phyloP scores from a whole-genome alignment of 2,113 vertebrate species.

The Alces alces region DNA sequence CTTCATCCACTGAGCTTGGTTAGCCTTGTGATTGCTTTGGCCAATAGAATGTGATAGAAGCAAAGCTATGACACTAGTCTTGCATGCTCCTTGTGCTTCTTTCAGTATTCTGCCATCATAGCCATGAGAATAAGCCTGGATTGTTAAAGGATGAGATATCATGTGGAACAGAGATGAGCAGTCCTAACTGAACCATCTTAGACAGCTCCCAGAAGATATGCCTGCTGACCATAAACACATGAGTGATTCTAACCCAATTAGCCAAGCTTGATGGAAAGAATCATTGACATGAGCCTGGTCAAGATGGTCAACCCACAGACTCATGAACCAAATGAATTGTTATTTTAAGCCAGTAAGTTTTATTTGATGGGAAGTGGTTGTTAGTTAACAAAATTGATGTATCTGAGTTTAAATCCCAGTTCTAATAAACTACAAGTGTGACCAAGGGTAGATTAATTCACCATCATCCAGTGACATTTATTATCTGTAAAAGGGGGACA shows the following conservation, averaged over 20 bases:
- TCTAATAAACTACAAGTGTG: neutral
- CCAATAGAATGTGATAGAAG: neutral
- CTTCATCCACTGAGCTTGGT: neutral
- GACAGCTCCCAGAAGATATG: no score
- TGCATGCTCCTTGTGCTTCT: neutral
- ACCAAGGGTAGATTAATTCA: neutral
- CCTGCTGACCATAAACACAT: neutral
- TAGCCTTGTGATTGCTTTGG: neutral
- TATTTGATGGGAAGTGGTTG: neutral
- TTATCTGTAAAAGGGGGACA: neutral
- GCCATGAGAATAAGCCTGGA: neutral
- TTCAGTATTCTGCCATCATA: neutral
- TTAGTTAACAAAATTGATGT: neutral
- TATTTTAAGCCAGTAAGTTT: neutral
- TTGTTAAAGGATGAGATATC: neutral
- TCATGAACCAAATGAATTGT: neutral
- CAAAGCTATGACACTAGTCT: neutral
- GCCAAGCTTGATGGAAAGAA: neutral
- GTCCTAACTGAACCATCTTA: neutral
- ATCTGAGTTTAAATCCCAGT: neutral
- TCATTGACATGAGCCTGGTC: neutral
- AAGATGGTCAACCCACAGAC: neutral
- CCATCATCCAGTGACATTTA: neutral
- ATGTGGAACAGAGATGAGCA: neutral
- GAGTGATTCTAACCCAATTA: fast-evolving